phyloP scores from a whole-genome alignment of 2,113 vertebrate genomes.

The Motacilla alba region DNA sequence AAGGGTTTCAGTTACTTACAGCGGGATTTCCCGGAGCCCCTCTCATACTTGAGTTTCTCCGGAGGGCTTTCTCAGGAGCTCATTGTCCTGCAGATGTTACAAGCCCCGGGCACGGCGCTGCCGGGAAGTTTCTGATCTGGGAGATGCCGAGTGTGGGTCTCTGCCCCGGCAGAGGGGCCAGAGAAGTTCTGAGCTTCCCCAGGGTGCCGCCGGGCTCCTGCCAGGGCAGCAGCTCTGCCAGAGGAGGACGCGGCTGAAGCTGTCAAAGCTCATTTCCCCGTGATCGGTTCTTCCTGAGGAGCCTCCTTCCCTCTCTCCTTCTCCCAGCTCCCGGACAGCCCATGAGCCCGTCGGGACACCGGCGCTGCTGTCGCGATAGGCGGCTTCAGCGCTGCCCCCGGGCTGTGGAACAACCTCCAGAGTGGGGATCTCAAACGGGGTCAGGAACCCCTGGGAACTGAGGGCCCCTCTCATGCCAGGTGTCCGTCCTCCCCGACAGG shows the following conservation, averaged over 20 bases:
- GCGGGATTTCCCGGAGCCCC: not conserved
- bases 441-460: fast-evolving
- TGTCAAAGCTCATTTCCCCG: not conserved
- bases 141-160: fast-evolving
- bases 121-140: fast-evolving
- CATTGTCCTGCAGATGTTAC: fast-evolving
- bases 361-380: fast-evolving
- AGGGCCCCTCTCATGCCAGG: fast-evolving
- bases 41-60: not conserved
- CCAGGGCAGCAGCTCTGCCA: not conserved
- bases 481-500: fast-evolving
- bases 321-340: not conserved
- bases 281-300: fast-evolving
- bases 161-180: fast-evolving
- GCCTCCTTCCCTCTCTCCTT: not conserved
- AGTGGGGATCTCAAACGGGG: fast-evolving
- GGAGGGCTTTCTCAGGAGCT: not conserved
- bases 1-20: not conserved
- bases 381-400: not conserved
- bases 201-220: not conserved
- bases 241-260: fast-evolving
- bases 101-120: fast-evolving
- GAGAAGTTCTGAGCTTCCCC: too few relatives aligned
- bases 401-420: not conserved
- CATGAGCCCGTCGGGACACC: fast-evolving